Base-by-base conservation (phyloP, 2,888 invertebrate species). In the Caenorhabditis sp. region DNA sequence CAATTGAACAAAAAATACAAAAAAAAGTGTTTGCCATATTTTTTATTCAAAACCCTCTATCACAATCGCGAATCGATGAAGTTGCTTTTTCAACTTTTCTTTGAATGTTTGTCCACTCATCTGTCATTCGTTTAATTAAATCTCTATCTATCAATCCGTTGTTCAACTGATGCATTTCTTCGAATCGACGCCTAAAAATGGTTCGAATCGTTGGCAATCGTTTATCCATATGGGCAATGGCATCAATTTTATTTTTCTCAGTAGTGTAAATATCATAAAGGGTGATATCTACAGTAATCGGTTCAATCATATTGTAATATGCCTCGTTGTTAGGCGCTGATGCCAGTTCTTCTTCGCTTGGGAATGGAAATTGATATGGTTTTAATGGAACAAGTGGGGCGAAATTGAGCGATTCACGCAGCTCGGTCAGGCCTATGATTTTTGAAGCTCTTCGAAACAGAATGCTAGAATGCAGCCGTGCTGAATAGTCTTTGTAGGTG, bases 291-390 rank as follows among this genome's bases (percentile, higher is more conserved):
- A 26, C 8, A 24, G 57, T 21, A 19, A 2, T 14, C 12, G 59
- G 54, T n/a, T 66, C 66, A 43, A 17, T 58, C 21, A 66, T 36
- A 37, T 66, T 59, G 43, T 60, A 66, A 49, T 66, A 66, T 17
- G 59, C 66, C 43, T 66, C 53, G 24, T 59, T 26, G 53, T 53
- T 53, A 3, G 54, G 36, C 31, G 37, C 60, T 24, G 66, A 51
- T 53, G 59, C 31, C 10, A 66, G 24, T 24, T 66, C 66, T 3
- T 4, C 43, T 36, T 51, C 66, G 53, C 60, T 60, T n/a, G 66
- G 66, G 10, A 3, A 21, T 26, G 57, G 10, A 3, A 31, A 36
- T 3, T 60, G 58, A 24, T 60, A 60, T 57, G 26, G 36, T 24
- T 31, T 14, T 59, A 58, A 66, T 53, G 53, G 6, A 53, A 8